Conservation (phyloP, 2,113 vertebrate species). For the Rhinoptilus africanus region DNA sequence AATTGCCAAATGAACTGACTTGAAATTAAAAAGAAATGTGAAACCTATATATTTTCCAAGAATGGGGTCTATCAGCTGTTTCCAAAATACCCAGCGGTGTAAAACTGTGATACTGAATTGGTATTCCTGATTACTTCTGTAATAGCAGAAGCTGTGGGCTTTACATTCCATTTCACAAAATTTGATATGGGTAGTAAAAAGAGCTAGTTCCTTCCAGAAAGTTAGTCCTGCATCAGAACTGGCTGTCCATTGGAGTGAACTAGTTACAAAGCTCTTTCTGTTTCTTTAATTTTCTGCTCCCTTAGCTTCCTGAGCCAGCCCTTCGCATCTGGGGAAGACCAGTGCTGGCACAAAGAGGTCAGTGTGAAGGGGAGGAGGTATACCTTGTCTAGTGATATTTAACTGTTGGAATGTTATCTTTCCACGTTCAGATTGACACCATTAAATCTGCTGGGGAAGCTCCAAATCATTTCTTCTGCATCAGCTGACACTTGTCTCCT, state of each 20-base stretch:
- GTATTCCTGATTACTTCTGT: not conserved
- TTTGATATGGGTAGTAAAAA: not conserved
- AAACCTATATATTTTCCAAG: not conserved
- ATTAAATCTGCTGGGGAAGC: not conserved
- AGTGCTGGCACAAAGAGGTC: not conserved
- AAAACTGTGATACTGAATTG: not conserved
- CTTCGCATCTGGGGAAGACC: not conserved
- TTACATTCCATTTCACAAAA: not conserved
- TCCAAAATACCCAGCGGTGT: not conserved
- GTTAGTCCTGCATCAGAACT: not conserved
- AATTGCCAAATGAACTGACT: not conserved
- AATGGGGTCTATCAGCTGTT: not conserved
- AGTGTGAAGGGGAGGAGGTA: not conserved
- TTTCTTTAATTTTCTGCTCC: not conserved
- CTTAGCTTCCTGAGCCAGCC: not conserved
- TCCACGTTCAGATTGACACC: not conserved
- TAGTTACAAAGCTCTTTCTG: not conserved
- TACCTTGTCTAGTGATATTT: not conserved
- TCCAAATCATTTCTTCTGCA: not conserved
- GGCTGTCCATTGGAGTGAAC: not conserved
- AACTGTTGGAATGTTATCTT: not conserved
- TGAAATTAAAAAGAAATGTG: not conserved
- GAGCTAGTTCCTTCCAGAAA: not conserved
- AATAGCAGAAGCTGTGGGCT: not conserved
- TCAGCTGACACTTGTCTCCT: not conserved